Base-by-base conservation (phyloP, 2,888 invertebrate species). In the Unio pictorum region DNA sequence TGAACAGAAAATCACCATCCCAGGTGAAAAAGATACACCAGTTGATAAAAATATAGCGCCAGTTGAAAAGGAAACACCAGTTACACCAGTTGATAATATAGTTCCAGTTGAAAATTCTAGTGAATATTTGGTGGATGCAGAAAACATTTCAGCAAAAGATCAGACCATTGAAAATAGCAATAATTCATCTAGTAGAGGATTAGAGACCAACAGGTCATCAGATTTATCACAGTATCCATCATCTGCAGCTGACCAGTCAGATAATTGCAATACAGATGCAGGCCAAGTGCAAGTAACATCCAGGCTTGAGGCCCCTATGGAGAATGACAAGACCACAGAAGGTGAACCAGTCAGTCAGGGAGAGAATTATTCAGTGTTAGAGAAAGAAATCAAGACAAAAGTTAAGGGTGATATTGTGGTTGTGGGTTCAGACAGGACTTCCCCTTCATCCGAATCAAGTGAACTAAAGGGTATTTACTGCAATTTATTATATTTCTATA, bases 271-370 rank as follows among this genome's bases (percentile, higher is more conserved):
- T 61, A 34, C 69, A 67, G 64, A 56, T 18, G 56, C 26, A 55
- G 56, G 18, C 17, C 20, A 26, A 34, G 23, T n/a, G 23, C 4
- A 55, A 23, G 55, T 67, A 89, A 94, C 82, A 93, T 93, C 84
- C 93, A 94, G 84, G 94, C 87, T 94, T 94, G 87, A 92, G 91
- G 72, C 94, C 94, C 88, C 93, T 55, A 23, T 20, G 28, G 45
- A 4, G 18, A 60, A 61, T 55, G 55, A 60, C 15, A 60, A 60
- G 55, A 23, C 7, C 8, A 23, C 4, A 30, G 64, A 34, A n/a
- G 17, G n/a, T 34, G 54, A 45, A 45, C 11, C 11, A 45, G 45
- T 45, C 8, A 45, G 2, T 1, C 45, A 11, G 45, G 45, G 45
- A 45, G 45, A 11, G 45, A 11, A 45, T 45, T 11, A 45, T 45